Base-by-base conservation (phyloP, 2,888 invertebrate genomes). In the Thumatha senex region DNA sequence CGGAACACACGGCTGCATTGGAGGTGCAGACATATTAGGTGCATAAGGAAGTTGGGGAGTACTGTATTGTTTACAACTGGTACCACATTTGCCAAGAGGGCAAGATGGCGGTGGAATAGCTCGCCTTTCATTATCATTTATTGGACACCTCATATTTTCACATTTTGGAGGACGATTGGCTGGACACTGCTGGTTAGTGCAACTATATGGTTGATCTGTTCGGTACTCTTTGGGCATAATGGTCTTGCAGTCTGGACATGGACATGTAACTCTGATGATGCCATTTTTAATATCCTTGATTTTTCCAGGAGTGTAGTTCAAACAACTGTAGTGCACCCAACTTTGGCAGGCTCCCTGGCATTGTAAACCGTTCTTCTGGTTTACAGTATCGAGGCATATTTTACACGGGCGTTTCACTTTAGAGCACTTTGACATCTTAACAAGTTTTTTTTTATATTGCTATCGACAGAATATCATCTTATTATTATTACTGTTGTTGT, bases 291-390 rank as follows among this genome's bases (percentile, higher is more conserved):
- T 83, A 38, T 89, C 89, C 18, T 68, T 76, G 15, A 90, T 79
- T 66, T 80, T 83, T 0, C 87, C 88, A 10, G 86, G 85, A 0
- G 88, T 87, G 57, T 84, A 89, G 57, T 85, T 78, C 0, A 89
- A 56, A 55, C 90, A 90, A 5, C 47, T 57, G 62, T 73, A 90
- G 51, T 90, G 90, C 1, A 86, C 76, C 89, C 88, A 90, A 11
- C 67, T 73, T 24, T 74, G 61, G 46, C 90, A 90, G 0, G 78
- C 80, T 0, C 90, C 89, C 43, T 83, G 73, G 51, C 90, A 90
- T 65, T 82, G 80, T 1, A 88, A 40, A 0, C 89, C 89, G 7
- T 56, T 84, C 44, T 81, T 87, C 0, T 69, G 59, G 0, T 75
- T 72, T 2, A 89, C 89, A 0, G 70, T 36, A 0, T 67, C 61